Base-by-base conservation (phyloP, 1,140 invertebrate species). In the Archegozetes longisetosus region DNA sequence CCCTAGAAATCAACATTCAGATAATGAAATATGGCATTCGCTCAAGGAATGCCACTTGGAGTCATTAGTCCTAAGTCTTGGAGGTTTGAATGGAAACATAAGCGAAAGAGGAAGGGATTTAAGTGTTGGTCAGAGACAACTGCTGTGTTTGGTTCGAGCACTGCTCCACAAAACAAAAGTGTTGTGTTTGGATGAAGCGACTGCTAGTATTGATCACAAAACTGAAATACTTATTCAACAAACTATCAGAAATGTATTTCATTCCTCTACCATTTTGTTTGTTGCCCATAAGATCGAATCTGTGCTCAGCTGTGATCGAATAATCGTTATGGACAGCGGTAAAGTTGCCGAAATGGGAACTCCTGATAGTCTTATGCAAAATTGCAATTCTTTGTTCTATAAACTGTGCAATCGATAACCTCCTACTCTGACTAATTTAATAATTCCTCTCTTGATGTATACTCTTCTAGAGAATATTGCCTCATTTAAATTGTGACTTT, bases 281-380 rank as follows among this genome's bases (percentile, higher is more conserved):
- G 73, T 74, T 48, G 72, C 73, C 46, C 73, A 74, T 61, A 65
- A 72, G 32, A 64, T 73, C 6, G 68, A 71, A 55, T 73, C 72
- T 9, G 69, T 73, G 53, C 65, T 72, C 60, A 68, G 74, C 26
- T 62, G 49, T 48, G 53, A 66, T 57, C 25, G 53, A 14, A 53
- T 66, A 0, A 25, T 66, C 0, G 52, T 66, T 3, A 66, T 66
- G 65, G 62, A 65, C 27, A 28, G 22, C 6, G 64, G 64, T 14
- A 80, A 82, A 71, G 89, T 97, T 64, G 79, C 87, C n/a, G 92
- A 97, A 72, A 75, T 85, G 32, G 92, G 91, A 71, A 85, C 77
- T 51, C 88, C 92, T 69, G 85, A 90, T 51, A 79, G 87, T 62
- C 72, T 93, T 14, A 52, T 65, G 57, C 29, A 51, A 46, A 52